These are phyloP conservation scores for Drosophila eugracilis DNA, from an alignment of 1,140 invertebrate species.

Conservation along the genomic window DNA sequence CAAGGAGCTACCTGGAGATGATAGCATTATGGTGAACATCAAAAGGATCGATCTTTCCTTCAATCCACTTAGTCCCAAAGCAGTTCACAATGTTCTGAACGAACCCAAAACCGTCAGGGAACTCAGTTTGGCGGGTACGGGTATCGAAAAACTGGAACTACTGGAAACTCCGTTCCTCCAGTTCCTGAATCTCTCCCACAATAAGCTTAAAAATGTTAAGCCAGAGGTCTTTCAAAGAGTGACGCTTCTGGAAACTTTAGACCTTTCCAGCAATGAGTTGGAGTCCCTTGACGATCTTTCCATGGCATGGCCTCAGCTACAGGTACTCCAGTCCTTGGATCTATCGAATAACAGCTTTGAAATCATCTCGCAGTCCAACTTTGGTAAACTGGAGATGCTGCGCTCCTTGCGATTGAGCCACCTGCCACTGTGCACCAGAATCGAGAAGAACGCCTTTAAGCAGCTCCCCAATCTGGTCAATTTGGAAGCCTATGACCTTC, in stretches of 20 bases:
- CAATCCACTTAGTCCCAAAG: conserved; percentile 91
- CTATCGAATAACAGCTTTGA: conserved; percentile 92
- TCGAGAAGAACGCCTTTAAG: conserved; percentile 94
- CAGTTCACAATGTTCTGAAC: conserved; percentile 91
- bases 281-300: conserved; percentile 87
- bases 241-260: conserved; percentile 91
- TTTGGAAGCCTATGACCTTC: conserved; percentile 90
- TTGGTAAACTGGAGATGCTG: conserved; percentile 89
- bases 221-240: conserved; percentile 90
- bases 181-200: conserved; percentile 92
- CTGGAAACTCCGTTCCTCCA: conserved; percentile 95
- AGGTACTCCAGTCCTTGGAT: conserved; percentile 89
- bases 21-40: conserved; percentile 94
- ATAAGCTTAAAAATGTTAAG: conserved; percentile 89
- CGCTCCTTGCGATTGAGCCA: conserved; percentile 88
- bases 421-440: conserved; percentile 89
- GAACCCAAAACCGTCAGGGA: conserved; percentile 95
- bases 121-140: conserved; percentile 92
- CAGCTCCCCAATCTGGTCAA: conserved; percentile 89
- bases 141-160: conserved; percentile 88
- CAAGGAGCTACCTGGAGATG: conserved; percentile 91
- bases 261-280: conserved; percentile 91
- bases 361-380: conserved; percentile 90
- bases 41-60: conserved; percentile 94
- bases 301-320: conserved; percentile 88